A percentile compares a stretch with the other conserved stretches of the same genome.
Evolutionary conservation across 2,113 vertebrate species (phyloP).

Genomic region (Petromus typicus): DNA sequence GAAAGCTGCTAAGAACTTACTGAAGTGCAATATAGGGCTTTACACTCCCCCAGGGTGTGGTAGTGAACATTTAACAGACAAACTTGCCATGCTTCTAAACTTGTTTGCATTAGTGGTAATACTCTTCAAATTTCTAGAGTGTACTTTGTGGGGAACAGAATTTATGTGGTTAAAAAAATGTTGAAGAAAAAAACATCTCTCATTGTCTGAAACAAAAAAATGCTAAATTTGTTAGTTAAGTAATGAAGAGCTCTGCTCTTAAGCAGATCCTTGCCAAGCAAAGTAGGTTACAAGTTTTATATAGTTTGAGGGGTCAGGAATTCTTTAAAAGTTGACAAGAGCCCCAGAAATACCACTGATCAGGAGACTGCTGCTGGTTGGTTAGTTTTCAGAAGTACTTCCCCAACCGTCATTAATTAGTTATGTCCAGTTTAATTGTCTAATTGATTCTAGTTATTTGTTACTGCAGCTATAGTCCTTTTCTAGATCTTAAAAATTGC

Average conservation of each 20-base stretch:
- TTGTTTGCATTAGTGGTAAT: neutral
- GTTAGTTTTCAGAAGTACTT: conserved; percentile 3
- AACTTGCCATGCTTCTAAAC: neutral
- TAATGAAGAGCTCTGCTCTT: neutral
- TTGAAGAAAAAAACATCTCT: conserved; percentile 2
- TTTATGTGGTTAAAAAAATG: neutral
- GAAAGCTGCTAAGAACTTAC: neutral
- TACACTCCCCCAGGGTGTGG: neutral
- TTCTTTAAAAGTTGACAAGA: neutral
- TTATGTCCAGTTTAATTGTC: conserved; percentile 33
- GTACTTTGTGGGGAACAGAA: neutral
- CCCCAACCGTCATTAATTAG: conserved; percentile 29
- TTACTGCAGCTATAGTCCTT: neutral
- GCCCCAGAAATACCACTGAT: neutral
- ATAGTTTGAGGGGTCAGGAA: neutral
- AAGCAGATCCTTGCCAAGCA: neutral
- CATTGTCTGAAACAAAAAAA: conserved; percentile 45
- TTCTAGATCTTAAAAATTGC: neutral
- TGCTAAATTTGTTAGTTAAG: neutral
- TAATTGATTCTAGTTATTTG: conserved; percentile 12
- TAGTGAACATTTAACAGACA: neutral
- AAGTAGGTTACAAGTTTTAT: conserved; percentile 18
- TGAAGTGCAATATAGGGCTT: neutral
- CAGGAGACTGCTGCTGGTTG: neutral
- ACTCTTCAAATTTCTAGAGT: neutral